Base-by-base conservation (phyloP, 2,113 vertebrate genomes). In the Machaerirhynchus nigripectus region DNA sequence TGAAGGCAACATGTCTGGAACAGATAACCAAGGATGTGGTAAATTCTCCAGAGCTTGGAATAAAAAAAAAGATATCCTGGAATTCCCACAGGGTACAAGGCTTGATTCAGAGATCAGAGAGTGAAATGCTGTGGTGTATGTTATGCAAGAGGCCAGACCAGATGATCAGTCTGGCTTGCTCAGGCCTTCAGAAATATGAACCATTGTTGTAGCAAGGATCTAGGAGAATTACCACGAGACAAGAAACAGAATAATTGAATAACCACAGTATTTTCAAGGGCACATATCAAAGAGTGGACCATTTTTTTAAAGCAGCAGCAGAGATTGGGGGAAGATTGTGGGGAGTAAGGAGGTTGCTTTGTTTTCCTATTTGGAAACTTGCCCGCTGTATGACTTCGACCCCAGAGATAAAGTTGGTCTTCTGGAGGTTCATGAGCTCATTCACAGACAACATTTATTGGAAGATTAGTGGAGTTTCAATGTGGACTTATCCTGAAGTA, bases 401-500 rank as follows among this genome's bases (percentile, higher is more conserved):
- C 44, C 65, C 31, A 57, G 94, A 96, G 87, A 96, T 94, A 97
- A 96, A 97, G 82, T 44, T 88, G 79, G 90, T 94, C 96, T 95
- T 97, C 73, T 93, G 60, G 47, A 94, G 11, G 94, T 92, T 96
- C 94, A 67, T 93, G 89, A 97, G 96, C 96, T 97, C 91, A 95
- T 61, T 73, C 64, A 74, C 76, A 80, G 93, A 79, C 93, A 90
- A 56, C 65, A 49, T 65, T 94, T 92, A 63, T 67, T 92, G 95
- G 89, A 96, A 96, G 94, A 95, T 94, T 67, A 87, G 87, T 90
- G 24, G 59, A 92, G 95, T 96, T 96, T 77, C 83, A 96, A 92
- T 96, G 84, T 89, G 85, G 88, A 91, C 86, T 98, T 97, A 97
- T 96, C 93, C 77, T 83, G 91, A 97, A 97, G 90, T 93, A 95